Conservation (phyloP, 2,888 invertebrate species). For the Diaperis boleti region DNA sequence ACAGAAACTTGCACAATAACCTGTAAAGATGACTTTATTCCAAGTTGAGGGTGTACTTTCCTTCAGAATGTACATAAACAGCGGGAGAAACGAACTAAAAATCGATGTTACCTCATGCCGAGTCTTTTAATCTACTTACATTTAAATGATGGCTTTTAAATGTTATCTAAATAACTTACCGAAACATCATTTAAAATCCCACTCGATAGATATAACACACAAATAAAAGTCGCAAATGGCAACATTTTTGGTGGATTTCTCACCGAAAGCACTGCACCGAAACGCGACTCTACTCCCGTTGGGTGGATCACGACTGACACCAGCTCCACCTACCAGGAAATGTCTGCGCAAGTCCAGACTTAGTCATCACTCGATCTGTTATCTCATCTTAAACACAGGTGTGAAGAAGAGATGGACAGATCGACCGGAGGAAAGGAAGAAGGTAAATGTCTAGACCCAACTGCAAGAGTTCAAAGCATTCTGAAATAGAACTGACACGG, state of each 20-base stretch:
- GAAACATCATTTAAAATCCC: conserved; percentile 71
- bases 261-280: conserved; percentile 58
- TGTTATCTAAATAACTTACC: conserved; percentile 64
- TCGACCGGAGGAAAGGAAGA: conserved; percentile 29
- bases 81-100: conserved; percentile 53
- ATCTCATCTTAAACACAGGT: conserved; percentile 38
- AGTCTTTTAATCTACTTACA: conserved; percentile 13
- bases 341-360: conserved; percentile 57
- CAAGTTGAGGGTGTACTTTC: conserved; percentile 2
- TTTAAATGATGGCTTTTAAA: neutral
- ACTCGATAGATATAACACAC: conserved; percentile 72
- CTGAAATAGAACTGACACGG: neutral
- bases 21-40: neutral
- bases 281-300: conserved; percentile 59
- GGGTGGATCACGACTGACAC: conserved; percentile 63
- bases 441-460: conserved; percentile 46
- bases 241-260: conserved; percentile 67
- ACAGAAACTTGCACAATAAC: neutral
- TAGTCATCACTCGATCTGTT: conserved; percentile 50
- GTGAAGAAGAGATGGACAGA: conserved; percentile 39
- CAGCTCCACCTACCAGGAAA: conserved; percentile 63
- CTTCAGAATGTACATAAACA: conserved; percentile 51
- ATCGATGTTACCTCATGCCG: conserved; percentile 55
- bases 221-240: conserved; percentile 73
- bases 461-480: conserved; percentile 6